phyloP scores from a whole-genome alignment of 2,113 vertebrate species.

The Lucifuga dentata region DNA sequence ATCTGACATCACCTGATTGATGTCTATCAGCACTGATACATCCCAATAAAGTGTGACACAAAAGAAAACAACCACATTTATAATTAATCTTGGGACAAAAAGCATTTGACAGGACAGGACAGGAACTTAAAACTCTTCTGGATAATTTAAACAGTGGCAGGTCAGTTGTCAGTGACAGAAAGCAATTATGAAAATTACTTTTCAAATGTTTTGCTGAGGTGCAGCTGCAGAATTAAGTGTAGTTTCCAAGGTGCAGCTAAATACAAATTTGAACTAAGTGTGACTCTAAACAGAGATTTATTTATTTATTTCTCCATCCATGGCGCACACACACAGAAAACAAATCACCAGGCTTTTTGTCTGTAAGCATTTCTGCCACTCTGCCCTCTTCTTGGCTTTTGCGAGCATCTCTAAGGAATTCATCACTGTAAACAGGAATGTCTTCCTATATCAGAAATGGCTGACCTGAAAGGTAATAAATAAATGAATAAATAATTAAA shows the following conservation, averaged over 20 bases:
- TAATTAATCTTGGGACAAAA: constrained; percentile 1
- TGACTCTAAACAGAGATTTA: constrained; percentile 5
- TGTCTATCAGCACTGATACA: constrained; percentile 10
- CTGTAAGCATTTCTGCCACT: neutral
- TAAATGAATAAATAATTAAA: constrained; percentile 40
- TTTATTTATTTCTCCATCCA: constrained; percentile 1
- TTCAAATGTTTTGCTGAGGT: neutral
- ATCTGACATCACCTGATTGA: neutral
- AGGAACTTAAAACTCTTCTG: neutral
- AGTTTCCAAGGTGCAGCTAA: constrained; percentile 1
- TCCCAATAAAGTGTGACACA: neutral
- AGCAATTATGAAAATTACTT: neutral
- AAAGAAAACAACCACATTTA: neutral
- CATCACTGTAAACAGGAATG: constrained; percentile 8
- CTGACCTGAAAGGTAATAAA: neutral
- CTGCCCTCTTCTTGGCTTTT: constrained; percentile 5
- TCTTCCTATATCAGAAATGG: constrained; percentile 3
- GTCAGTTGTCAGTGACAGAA: neutral
- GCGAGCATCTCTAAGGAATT: neutral
- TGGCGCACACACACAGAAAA: constrained; percentile 6
- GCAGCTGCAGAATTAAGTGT: neutral
- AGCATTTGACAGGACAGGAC: constrained; percentile 1
- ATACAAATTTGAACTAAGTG: constrained; percentile 19
- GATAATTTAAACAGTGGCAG: neutral
- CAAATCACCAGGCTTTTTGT: constrained; percentile 50